Conservation (phyloP, 2,888 invertebrate genomes). For the Caenorhabditis japonica region DNA sequence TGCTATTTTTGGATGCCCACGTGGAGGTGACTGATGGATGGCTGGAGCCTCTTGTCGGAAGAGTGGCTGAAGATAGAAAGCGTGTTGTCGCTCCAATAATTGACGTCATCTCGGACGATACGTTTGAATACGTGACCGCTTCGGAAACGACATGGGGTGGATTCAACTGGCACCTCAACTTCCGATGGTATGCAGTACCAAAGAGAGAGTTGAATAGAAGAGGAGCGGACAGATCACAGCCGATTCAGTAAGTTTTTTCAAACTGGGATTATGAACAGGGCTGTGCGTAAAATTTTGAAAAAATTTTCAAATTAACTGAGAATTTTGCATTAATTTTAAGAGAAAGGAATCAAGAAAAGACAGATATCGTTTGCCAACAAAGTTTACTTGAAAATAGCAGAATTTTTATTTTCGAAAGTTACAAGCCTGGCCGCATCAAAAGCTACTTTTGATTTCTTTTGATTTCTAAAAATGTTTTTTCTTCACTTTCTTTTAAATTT, state of each 20-base stretch:
- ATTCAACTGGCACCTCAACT: conserved; percentile 99
- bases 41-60: conserved; percentile 91
- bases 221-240: conserved; percentile 84
- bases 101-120: conserved; percentile 85
- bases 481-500: too few species aligned
- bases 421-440: too few species aligned
- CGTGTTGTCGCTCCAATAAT: conserved; percentile 68
- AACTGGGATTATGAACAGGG: too few species aligned
- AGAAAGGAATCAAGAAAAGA: too few species aligned
- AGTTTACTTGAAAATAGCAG: too few species aligned
- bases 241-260: conserved; percentile 56
- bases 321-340: too few species aligned
- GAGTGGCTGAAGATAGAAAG: conserved; percentile 88
- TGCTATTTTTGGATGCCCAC: conserved; percentile 98
- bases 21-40: conserved; percentile 90
- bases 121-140: conserved; percentile 97
- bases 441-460: too few species aligned
- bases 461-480: too few species aligned
- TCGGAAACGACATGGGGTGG: conserved; percentile 99
- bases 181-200: conserved; percentile 93
- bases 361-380: too few species aligned
- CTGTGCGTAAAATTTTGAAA: too few species aligned
- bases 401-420: too few species aligned
- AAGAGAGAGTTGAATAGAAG: conserved; percentile 94
- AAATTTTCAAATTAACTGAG: too few species aligned